phyloP scores from a whole-genome alignment of 1,140 invertebrate species.

The Drosophila pseudoananassae region DNA sequence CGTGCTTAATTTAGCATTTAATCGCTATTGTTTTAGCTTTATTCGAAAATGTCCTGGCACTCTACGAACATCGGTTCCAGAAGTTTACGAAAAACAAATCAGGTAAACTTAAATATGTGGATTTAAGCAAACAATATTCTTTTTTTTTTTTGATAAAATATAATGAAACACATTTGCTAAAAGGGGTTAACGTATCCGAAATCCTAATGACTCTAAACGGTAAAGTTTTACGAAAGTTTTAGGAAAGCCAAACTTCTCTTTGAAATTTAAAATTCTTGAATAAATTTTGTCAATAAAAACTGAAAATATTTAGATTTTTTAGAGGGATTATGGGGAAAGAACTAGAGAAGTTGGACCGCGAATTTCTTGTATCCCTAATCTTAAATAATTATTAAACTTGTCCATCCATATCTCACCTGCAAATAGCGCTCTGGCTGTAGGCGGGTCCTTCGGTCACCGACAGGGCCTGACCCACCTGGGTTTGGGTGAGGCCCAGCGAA shows the following conservation, averaged over 20 bases:
- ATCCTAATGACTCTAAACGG: conserved; percentile 1
- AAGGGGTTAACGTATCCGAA: conserved; percentile 26
- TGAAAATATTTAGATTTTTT: neutral
- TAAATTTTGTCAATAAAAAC: neutral
- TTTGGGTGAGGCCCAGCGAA: conserved; percentile 97
- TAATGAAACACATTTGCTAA: conserved; percentile 39
- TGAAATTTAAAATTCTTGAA: neutral
- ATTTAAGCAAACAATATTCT: conserved; percentile 38
- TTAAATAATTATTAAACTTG: neutral
- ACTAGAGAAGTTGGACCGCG: neutral
- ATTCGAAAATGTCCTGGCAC: conserved; percentile 83
- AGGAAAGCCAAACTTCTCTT: neutral
- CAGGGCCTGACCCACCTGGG: conserved; percentile 97
- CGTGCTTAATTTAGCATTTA: conserved; percentile 49
- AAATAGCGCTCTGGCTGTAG: conserved; percentile 99
- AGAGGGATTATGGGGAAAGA: neutral
- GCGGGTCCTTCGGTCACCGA: conserved; percentile 98
- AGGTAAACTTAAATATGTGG: conserved; percentile 41
- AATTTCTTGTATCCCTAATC: neutral
- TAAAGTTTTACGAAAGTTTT: neutral
- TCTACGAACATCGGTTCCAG: conserved; percentile 69
- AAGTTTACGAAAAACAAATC: conserved; percentile 52
- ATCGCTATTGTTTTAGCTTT: conserved; percentile 39
- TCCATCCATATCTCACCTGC: conserved; percentile 90
- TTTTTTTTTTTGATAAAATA: conserved; percentile 38